Percentiles rank a stretch among this genome's conserved stretches.
Evolutionary conservation across 2,113 vertebrate genomes (phyloP).

Genomic region (Amia ocellicauda): DNA sequence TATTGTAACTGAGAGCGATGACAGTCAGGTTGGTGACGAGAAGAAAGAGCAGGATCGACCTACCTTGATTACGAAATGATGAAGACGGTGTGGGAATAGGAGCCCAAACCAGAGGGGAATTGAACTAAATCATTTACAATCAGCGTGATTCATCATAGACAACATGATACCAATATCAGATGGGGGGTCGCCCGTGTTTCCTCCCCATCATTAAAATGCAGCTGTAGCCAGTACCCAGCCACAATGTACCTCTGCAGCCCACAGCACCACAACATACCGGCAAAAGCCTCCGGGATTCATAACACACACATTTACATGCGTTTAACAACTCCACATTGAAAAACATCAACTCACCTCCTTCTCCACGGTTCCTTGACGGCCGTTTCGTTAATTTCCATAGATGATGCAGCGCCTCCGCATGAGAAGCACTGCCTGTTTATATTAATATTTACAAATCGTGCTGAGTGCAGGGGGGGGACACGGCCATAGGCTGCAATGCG

Average conservation of each 20-base stretch:
- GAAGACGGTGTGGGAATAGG: not conserved
- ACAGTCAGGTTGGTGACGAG: too few species aligned
- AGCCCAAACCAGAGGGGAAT: not conserved
- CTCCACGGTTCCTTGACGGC: constrained; percentile 35
- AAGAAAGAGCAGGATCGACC: not conserved
- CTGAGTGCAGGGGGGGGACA: constrained; percentile 17
- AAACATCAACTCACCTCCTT: constrained; percentile 46
- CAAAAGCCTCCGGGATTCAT: not conserved
- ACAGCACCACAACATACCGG: not conserved
- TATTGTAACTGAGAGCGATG: not conserved
- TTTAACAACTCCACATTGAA: constrained; percentile 7
- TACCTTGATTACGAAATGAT: constrained; percentile 6
- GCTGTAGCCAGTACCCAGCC: not conserved
- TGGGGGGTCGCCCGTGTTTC: not conserved
- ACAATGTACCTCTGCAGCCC: not conserved
- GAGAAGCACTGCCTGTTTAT: constrained; percentile 25
- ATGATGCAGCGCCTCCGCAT: constrained; percentile 36
- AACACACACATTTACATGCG: not conserved
- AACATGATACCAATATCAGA: constrained; percentile 9
- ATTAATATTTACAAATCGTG: constrained; percentile 50
- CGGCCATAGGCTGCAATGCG: not conserved
- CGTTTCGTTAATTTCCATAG: constrained; percentile 43
- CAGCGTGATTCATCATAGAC: not conserved
- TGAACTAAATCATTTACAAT: constrained; percentile 1
- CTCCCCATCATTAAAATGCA: not conserved